A percentile compares a stretch with the other conserved stretches of the same genome.
Conservation (phyloP, 2,797 vertebrate genomes). For the Gymnothorax reevesii region DNA sequence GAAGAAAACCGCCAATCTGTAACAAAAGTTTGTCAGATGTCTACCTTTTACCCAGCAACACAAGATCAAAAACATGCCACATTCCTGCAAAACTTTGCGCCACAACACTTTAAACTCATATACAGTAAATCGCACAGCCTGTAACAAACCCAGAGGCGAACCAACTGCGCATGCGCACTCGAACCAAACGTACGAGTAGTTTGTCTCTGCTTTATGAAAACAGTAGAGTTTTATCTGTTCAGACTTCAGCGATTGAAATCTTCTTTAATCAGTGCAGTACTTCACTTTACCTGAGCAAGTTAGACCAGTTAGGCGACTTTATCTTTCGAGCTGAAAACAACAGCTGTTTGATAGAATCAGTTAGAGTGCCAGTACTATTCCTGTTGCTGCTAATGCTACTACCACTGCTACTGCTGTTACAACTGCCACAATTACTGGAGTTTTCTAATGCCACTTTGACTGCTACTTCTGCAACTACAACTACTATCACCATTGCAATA, state of each 20-base stretch:
- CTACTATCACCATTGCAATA: too few relatives aligned
- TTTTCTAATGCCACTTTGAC: neutral
- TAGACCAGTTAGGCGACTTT: neutral
- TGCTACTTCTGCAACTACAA: too few relatives aligned
- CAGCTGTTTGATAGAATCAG: neutral
- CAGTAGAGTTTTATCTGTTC: conserved; percentile 36
- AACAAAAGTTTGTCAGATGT: too few relatives aligned
- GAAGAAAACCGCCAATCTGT: too few relatives aligned
- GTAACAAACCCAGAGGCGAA: too few relatives aligned
- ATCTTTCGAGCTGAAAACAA: neutral
- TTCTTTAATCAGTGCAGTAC: conserved; percentile 50
- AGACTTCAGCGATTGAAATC: conserved; percentile 48
- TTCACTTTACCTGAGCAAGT: conserved; percentile 56
- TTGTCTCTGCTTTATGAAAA: neutral
- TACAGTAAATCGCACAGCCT: too few relatives aligned
- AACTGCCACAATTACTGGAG: neutral
- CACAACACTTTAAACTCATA: too few relatives aligned
- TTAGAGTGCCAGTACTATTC: neutral
- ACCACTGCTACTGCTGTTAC: neutral
- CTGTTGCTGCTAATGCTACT: neutral
- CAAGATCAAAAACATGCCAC: too few relatives aligned
- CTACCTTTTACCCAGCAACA: too few relatives aligned
- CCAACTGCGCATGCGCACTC: too few relatives aligned
- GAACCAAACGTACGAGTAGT: too few relatives aligned
- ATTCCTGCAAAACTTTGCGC: too few relatives aligned